Evolutionary conservation across 2,797 vertebrate species (phyloP), one percentile per base, ranked within the genome.

Genomic region (Hoplostethus mediterraneus): DNA sequence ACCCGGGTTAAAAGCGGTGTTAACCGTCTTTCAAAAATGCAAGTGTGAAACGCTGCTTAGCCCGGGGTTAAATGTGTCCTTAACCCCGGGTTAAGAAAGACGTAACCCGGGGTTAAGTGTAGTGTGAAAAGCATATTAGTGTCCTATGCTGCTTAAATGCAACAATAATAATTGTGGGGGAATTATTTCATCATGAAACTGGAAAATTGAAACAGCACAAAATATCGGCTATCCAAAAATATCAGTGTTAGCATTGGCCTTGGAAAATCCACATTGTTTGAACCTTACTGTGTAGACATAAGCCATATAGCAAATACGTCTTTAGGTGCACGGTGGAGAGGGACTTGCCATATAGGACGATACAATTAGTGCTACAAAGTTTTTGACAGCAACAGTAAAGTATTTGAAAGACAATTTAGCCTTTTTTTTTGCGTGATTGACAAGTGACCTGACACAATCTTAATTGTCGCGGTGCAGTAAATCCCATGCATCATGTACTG

Each of bases 391-490:
- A 70, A 80, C 72, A 75, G 42, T 47, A 44, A 65, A 30, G 70
- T 62, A 38, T 81, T 57, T 78, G 56, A 75, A 67, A 83, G 67
- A 70, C 74, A 71, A 55, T 77, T 68, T 60, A 48, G 38, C 68
- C 53, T 56, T 54, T 86, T 67, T 70, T 28, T 6, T 21, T 31
- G n/a, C 33, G 30, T 76, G 87, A 86, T 4, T 88, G 85, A 85
- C 88, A 80, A 21, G 54, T 71, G 42, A 30, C 69, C 78, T 82
- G 87, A 83, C 80, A 70, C 49, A 4, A 14, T 63, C 58, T 81
- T 90, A 89, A 88, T 86, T 83, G 82, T 67, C 54, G 73, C 17
- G 69, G 47, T 67, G 77, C 79, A 13, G 65, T 66, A 83, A 82
- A 77, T 81, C 78, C 79, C 81, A 36, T 38, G 52, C 61, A 75